Evolutionary conservation across 1,140 invertebrate genomes (phyloP).

Genomic region (Aethina tumida): DNA sequence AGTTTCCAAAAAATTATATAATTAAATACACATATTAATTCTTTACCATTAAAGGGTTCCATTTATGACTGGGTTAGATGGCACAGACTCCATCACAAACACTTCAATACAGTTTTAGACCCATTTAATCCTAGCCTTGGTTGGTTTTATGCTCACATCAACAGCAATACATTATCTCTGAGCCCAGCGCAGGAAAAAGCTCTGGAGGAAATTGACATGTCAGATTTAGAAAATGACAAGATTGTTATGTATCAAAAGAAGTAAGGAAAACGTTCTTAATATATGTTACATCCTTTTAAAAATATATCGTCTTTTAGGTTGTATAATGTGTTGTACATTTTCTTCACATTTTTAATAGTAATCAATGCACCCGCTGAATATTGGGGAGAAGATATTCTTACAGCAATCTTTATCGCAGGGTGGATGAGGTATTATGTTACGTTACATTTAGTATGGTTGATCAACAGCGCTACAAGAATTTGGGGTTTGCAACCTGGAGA

Average conservation of each 20-base stretch:
- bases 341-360: slow-evolving; percentile 58
- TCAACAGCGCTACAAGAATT: slow-evolving; percentile 57
- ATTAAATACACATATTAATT: slow-evolving; percentile 2
- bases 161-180: slow-evolving; percentile 48
- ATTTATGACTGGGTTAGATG: slow-evolving; percentile 69
- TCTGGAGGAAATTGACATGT: slow-evolving; percentile 67
- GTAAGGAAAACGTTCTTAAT: slow-evolving; percentile 35
- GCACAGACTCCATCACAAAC: slow-evolving; percentile 85
- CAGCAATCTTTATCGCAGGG: slow-evolving; percentile 36
- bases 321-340: slow-evolving; percentile 56
- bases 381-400: slow-evolving; percentile 51
- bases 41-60: slow-evolving; percentile 45
- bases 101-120: slow-evolving; percentile 79
- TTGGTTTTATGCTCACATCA: slow-evolving; percentile 76
- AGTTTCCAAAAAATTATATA: slow-evolving; percentile 15
- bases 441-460: slow-evolving; percentile 51
- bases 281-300: too few species aligned
- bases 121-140: slow-evolving; percentile 81
- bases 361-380: slow-evolving; percentile 64
- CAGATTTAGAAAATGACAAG: slow-evolving; percentile 73
- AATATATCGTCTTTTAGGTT: slow-evolving; percentile 48
- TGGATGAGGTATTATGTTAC: slow-evolving; percentile 54
- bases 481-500: slow-evolving; percentile 61
- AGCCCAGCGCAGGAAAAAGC: slow-evolving; percentile 62
- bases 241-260: slow-evolving; percentile 77